Conservation (phyloP, 2,888 invertebrate species). For the Fabriciana adippe region DNA sequence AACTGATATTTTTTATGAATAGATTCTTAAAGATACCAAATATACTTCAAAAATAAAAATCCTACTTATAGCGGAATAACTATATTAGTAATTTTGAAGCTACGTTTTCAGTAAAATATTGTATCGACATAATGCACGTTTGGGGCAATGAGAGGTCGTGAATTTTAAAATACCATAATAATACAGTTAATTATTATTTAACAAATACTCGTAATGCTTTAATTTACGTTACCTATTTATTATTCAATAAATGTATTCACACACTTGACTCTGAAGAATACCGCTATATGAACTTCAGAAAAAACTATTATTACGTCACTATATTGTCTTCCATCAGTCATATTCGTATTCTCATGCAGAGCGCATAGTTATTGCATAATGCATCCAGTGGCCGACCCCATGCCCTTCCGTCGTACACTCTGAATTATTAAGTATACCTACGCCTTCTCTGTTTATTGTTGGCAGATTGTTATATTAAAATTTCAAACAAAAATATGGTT, state of each 20-base stretch:
- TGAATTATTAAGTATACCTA: conserved; percentile 46
- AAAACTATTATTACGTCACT: conserved; percentile 31
- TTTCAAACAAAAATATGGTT: background rate
- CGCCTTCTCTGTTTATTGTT: conserved; percentile 21
- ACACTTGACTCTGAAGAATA: conserved; percentile 6
- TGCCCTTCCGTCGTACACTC: conserved; percentile 74
- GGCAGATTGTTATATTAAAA: conserved; percentile 6
- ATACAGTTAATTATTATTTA: too few relatives aligned
- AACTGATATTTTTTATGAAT: too few relatives aligned
- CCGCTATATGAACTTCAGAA: conserved; percentile 16
- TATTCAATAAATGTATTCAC: background rate
- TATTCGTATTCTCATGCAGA: conserved; percentile 55
- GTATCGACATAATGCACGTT: too few relatives aligned
- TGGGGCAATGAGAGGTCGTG: too few relatives aligned
- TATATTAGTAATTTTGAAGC: too few relatives aligned
- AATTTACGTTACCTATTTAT: too few relatives aligned
- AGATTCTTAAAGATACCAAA: too few relatives aligned
- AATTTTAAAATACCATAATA: too few relatives aligned
- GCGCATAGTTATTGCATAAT: conserved; percentile 71
- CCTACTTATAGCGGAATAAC: too few relatives aligned
- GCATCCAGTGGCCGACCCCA: conserved; percentile 72
- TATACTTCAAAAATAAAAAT: too few relatives aligned
- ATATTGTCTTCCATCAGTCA: conserved; percentile 40
- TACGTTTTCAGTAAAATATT: too few relatives aligned
- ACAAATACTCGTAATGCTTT: too few relatives aligned